Conservation (phyloP, 2,113 vertebrate genomes). For the Aspiorhynchus laticeps region DNA sequence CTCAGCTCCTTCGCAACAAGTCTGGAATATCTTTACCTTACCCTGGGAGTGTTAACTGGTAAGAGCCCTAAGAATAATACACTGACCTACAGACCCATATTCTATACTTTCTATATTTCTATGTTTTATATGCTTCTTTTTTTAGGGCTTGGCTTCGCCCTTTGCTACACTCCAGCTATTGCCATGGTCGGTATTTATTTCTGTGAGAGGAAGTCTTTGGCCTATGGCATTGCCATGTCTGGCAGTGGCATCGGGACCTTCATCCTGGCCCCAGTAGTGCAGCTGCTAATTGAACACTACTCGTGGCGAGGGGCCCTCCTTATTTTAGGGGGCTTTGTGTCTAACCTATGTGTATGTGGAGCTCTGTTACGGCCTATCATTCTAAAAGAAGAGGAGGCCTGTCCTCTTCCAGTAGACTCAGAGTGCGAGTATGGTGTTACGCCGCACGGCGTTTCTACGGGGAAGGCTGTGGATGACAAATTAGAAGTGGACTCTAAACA, state of each 20-base stretch:
- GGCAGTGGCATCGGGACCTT: conserved; percentile 95
- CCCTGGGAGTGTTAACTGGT: conserved; percentile 90
- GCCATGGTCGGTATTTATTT: conserved; percentile 94
- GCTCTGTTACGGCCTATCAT: conserved; percentile 88
- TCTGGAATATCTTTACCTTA: conserved; percentile 89
- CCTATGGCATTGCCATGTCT: conserved; percentile 92
- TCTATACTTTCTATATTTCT: too few species aligned
- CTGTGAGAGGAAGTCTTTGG: conserved; percentile 84
- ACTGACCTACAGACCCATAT: neutral
- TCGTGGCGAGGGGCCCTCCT: conserved; percentile 93
- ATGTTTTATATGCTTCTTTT: conserved; percentile 31
- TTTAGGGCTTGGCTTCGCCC: conserved; percentile 90
- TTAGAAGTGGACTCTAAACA: neutral
- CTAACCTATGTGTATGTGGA: conserved; percentile 93
- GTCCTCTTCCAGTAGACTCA: conserved; percentile 39
- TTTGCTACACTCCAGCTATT: conserved; percentile 92
- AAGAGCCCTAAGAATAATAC: conserved; percentile 49
- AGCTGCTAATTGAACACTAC: conserved; percentile 91
- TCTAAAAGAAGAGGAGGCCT: conserved; percentile 68
- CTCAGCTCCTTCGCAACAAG: conserved; percentile 87
- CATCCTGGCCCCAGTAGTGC: conserved; percentile 87
- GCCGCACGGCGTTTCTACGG: neutral
- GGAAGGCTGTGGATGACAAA: neutral
- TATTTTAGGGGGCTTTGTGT: conserved; percentile 88
- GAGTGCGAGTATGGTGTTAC: conserved; percentile 38